Evolutionary conservation across 2,888 invertebrate species (phyloP), one percentile per base, ranked within the genome.

Genomic region (Tenthredo scrophulariae): DNA sequence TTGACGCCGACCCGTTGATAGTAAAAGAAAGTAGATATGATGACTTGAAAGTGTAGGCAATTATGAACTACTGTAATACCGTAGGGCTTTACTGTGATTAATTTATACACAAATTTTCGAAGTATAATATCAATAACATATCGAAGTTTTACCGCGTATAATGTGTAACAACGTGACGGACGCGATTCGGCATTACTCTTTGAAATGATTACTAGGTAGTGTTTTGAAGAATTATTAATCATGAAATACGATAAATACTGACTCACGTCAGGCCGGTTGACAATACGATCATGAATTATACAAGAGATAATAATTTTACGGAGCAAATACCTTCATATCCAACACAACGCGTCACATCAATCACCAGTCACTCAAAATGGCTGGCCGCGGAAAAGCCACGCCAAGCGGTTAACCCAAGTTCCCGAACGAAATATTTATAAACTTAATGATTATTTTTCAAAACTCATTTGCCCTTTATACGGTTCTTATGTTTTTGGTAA

Each of bases 361-460:
- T 83, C 70, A 83, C 70, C 43, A 80, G 80, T 62, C 37, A 83
- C n/a, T 70, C 83, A 83, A 83, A 83, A 83, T 83, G 83, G 83
- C 83, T 46, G 83, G 15, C 83, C 46, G 67, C 50, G n/a, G 67
- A 26, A 77, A 67, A 83, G 83, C 67, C 83, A 83, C 83, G 83
- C 83, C 83, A 83, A 83, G 83, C 67, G 83, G 40, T 80, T 46
- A 65, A 80, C 10, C 29, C 33, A 29, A n/a, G 1, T 29, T 77
- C 29, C 13, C 29, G 15, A 77, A 54, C 33, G 26, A 13, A 80
- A 40, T 37, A 22, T 62, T 6, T 62, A 5, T 33, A 40, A 22
- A 62, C 37, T 13, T 22, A 62, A 15, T 50, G 33, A 62, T 40
- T 80, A 1, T 58, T 62, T 80, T 40, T 18, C 0, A 40, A 40